Evolutionary conservation across 1,140 invertebrate genomes (phyloP).

Genomic region (Tetraneura akinire): DNA sequence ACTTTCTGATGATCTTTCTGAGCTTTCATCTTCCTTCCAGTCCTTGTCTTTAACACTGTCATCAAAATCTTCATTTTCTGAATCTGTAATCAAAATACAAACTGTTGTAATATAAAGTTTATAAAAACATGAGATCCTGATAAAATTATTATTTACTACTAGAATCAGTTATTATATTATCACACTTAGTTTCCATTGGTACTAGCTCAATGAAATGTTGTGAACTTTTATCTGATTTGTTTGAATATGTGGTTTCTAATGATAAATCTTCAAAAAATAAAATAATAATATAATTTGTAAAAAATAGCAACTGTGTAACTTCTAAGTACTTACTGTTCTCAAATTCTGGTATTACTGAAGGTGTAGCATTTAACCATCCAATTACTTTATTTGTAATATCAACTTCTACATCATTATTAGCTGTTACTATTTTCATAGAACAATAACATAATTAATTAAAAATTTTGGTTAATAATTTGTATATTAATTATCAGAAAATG

Average conservation of each 20-base stretch:
- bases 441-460: conserved; percentile 1
- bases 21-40: not conserved
- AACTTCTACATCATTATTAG: conserved; percentile 8
- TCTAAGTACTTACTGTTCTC: not conserved
- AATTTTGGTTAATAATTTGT: not conserved
- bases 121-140: not conserved
- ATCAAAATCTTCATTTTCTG: conserved; percentile 20
- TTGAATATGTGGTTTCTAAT: not conserved
- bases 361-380: not conserved
- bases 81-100: not conserved
- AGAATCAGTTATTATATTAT: not conserved
- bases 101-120: not conserved
- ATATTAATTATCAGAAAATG: not conserved
- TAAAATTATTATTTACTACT: conserved; percentile 3
- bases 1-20: not conserved
- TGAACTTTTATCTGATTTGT: not conserved
- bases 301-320: not conserved
- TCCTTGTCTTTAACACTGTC: not conserved
- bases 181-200: not conserved
- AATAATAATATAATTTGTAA: not conserved
- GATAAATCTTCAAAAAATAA: not conserved
- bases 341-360: not conserved
- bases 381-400: conserved; percentile 22
- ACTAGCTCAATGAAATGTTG: conserved; percentile 13
- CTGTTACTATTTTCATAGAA: not conserved